Percentiles rank a stretch among this genome's conserved stretches.
These are phyloP conservation scores for Manis pentadactyla DNA, from an alignment of 2,797 vertebrate species.

Conservation along the genomic window DNA sequence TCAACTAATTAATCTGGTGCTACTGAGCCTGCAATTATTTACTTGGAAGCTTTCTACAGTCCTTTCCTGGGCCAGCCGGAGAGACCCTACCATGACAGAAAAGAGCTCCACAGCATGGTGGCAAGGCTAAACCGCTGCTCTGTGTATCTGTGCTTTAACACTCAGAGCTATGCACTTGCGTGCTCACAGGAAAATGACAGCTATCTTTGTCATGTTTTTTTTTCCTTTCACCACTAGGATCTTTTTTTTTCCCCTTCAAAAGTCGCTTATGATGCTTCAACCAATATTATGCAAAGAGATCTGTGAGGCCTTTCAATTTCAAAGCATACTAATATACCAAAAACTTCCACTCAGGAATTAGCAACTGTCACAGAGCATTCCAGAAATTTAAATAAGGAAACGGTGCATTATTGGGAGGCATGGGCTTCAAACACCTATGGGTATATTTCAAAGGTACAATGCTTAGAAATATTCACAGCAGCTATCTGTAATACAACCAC, in stretches of 20 bases:
- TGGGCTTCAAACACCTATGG: conserved; percentile 29
- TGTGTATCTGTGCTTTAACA: background rate
- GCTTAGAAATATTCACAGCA: background rate
- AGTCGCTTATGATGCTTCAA: conserved; percentile 51
- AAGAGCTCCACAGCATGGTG: background rate
- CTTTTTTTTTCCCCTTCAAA: conserved; percentile 61
- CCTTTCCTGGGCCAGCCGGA: background rate
- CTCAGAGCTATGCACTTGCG: background rate
- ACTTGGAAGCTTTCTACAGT: background rate
- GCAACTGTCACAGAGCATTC: conserved; percentile 35
- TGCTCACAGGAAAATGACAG: background rate
- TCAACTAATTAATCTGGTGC: conserved; percentile 28
- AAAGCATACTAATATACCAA: conserved; percentile 68
- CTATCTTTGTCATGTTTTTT: conserved; percentile 52
- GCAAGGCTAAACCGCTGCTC: background rate
- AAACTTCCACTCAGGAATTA: conserved; percentile 67
- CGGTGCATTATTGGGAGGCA: conserved; percentile 18
- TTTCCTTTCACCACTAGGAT: conserved; percentile 45
- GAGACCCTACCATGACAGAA: background rate
- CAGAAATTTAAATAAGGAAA: conserved; percentile 70
- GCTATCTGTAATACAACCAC: background rate
- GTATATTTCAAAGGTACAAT: conserved; percentile 26
- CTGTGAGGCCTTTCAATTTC: conserved; percentile 59
- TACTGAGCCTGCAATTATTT: conserved; percentile 31
- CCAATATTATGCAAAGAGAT: conserved; percentile 74